Conservation (phyloP, 2,797 vertebrate genomes). For the Emydoidea blandingii region DNA sequence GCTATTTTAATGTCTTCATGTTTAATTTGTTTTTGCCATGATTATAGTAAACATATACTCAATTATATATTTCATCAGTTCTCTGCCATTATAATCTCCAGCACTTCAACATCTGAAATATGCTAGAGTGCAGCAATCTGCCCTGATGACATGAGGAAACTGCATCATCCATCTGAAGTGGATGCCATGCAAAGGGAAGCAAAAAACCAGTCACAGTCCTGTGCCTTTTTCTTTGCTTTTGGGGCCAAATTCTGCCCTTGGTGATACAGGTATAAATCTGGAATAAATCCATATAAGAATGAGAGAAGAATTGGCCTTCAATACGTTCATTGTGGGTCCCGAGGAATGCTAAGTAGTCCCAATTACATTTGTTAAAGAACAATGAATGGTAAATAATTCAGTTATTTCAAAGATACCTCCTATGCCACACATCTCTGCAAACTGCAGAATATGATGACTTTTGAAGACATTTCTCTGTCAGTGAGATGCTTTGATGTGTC, state of each 20-base stretch:
- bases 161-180: not conserved
- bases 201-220: not conserved
- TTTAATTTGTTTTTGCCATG: not conserved
- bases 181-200: not conserved
- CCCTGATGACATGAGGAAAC: not conserved
- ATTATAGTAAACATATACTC: not conserved
- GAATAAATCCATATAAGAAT: not conserved
- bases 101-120: not conserved
- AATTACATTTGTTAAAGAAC: slow-evolving; percentile 31
- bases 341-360: slow-evolving; percentile 28
- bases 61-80: not conserved
- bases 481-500: not conserved
- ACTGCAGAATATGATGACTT: slow-evolving; percentile 17
- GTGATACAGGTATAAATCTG: not conserved
- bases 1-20: not conserved
- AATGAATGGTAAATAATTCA: slow-evolving; percentile 63
- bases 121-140: not conserved
- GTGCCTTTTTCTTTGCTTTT: not conserved
- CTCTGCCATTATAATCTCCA: not conserved
- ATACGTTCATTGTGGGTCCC: slow-evolving; percentile 34
- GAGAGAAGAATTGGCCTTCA: not conserved
- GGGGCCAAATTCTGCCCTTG: not conserved
- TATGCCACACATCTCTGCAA: not conserved
- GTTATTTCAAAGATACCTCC: slow-evolving; percentile 27
- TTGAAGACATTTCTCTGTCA: not conserved